These are phyloP conservation scores for Hemithea aestivaria DNA, from an alignment of 2,888 invertebrate species.

Conservation along the genomic window DNA sequence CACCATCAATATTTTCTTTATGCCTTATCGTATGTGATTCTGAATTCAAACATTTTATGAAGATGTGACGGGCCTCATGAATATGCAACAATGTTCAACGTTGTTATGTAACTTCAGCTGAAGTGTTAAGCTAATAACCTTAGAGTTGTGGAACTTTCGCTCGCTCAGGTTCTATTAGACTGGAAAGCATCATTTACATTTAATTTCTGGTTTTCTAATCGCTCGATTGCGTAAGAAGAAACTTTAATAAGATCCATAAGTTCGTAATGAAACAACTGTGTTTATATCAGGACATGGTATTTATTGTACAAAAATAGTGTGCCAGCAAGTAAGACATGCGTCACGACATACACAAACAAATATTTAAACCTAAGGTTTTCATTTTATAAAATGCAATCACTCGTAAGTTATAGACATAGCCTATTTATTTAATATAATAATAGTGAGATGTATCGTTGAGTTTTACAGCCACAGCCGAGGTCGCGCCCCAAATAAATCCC, in stretches of 20 bases:
- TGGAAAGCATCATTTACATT: constrained; percentile 17
- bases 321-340: constrained; percentile 75
- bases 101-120: constrained; percentile 25
- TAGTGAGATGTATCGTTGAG: constrained; percentile 71
- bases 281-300: constrained; percentile 72
- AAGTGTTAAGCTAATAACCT: constrained; percentile 27
- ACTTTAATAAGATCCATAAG: background rate
- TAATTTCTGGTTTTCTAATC: constrained; percentile 18
- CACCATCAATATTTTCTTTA: constrained; percentile 17
- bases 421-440: constrained; percentile 70
- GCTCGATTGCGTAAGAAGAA: constrained; percentile 7
- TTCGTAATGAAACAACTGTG: constrained; percentile 61
- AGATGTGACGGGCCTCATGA: constrained; percentile 22
- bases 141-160: constrained; percentile 27
- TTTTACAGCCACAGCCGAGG: constrained; percentile 64
- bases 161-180: constrained; percentile 18
- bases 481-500: constrained; percentile 53
- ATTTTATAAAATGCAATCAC: constrained; percentile 77
- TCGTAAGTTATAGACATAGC: constrained; percentile 72
- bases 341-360: constrained; percentile 75
- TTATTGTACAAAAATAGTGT: constrained; percentile 80
- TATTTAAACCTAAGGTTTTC: constrained; percentile 64
- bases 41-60: constrained; percentile 22
- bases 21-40: constrained; percentile 10
- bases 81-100: constrained; percentile 25